Base-by-base conservation (phyloP, 2,797 vertebrate species). In the Staurois parvus region DNA sequence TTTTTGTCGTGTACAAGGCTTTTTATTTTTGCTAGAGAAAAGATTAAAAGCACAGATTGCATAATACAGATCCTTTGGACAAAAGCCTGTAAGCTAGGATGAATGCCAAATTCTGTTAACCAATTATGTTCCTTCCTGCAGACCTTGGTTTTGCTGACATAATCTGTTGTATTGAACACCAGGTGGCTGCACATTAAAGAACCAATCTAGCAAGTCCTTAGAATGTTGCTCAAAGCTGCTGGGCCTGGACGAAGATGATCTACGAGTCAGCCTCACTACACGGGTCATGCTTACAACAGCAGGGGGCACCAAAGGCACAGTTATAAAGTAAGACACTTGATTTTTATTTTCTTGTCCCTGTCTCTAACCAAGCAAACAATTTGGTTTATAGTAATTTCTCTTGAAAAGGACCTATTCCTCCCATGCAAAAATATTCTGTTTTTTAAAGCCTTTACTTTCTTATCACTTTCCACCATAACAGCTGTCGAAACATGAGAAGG, bases 201-300 rank as follows among this genome's bases (percentile, higher is more conserved):
- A 95, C 87, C 93, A 96, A 90, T 97, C 96, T 7, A 84, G 93
- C 75, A 91, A 94, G 89, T 94, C 96, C 0, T 88, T 99, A 91
- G 92, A 96, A 84, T 90, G 94, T 89, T 98, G 98, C 76, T 97
- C 98, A 0, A 95, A 96, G 67, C 92, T 99, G 87, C 93, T 99
- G 89, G 98, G 98, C 2, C 94, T 99, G 90, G 97, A 96, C 59
- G 87, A 94, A 91, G 97, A 98, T 5, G 98, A 98, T 87, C 94
- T 99, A 85, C 93, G 96, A 9, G 95, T 96, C 85, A 98, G 97
- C 91, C 94, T 99, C 85, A 99, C 98, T 66, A 91, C 94, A 37
- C 95, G 98, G 90, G 96, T 98, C 84, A 99, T 99, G 98, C 95
- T 97, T 4, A 99, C 98, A 0, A 96, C 98, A 91, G 98, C 98